Base-by-base conservation (phyloP, 1,140 invertebrate genomes). In the Oedothorax gibbosus region DNA sequence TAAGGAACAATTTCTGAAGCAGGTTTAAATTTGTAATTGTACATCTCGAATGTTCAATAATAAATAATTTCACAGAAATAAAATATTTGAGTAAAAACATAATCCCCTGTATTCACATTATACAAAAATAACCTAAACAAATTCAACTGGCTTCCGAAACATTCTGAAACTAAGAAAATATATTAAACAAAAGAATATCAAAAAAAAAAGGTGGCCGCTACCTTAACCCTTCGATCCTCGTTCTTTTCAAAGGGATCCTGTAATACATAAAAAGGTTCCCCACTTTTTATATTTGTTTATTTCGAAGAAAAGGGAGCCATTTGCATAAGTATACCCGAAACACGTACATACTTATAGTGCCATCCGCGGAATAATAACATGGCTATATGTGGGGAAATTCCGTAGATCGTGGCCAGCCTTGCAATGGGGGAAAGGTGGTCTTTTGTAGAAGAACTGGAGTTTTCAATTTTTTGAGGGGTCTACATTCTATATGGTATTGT, bases 331-430 rank as follows among this genome's bases (percentile, higher is more conserved):
- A 72, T 65, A 82, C 69, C n/a, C 54, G 57, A 50, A 50, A 64
- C 57, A 53, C 66, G 57, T 64, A 21, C 20, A 53, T 57, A n/a
- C 57, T 82, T 71, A 73, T 51, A 60, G 35, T 14, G 49, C 56
- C 80, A 82, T 82, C 69, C 4, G 49, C 54, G 49, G 80, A 82
- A 82, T 82, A 82, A 73, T 73, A 82, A 82, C 54, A 82, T 18
- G 20, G 71, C 2, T 62, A 12, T 69, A 68, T 71, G 78, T 51
- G 14, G 20, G 2, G 80, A 82, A 82, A 73, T 82, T 71, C 35
- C 35, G 35, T 35, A 35, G 35, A 2, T 35, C 35, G 35, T 35
- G 35, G 35, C 5, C 35, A 2, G 35, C 35, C 35, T 35, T 35
- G 35, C 35, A 35, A 35, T 35, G 35, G 35, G 35, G 35, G 35